Evolutionary conservation across 2,888 invertebrate species (phyloP), one percentile per base, ranked within the genome.

Genomic region (Blastobasis adustella): DNA sequence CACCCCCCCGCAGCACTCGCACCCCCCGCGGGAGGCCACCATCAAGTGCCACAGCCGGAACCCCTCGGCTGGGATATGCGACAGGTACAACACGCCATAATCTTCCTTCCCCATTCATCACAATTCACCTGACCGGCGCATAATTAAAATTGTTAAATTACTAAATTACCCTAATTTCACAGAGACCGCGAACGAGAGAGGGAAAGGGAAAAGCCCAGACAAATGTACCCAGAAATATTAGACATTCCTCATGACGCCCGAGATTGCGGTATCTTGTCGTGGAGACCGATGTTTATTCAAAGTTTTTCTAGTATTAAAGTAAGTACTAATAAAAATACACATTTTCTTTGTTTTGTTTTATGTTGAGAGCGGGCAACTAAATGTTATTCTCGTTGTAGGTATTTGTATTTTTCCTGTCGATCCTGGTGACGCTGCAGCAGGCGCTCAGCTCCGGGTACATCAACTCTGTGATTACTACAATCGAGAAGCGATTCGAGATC

Each of bases 401-500:
- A 75, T 96, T 96, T 83, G 96, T 96, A 76, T 91, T 96, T 80
- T 92, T 96, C 70, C 91, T 96, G 65, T 96, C 96, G 74, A 92
- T 96, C 89, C 92, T 96, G 75, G 96, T 96, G 69, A 96, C 96
- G 67, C 90, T 96, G 63, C 96, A 96, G 78, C 96, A 96, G 84
- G 96, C 96, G 36, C 89, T 96, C 60, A 96, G 96, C 79, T 96
- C 96, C 57, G 96, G 96, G 61, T 96, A 96, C 79, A 96, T 96
- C 65, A 96, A 96, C 88, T 96, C 96, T 79, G 98, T 98, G 82
- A 97, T 98, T 80, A 98, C 98, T 62, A 98, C 98, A 52, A 97
- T 98, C 70, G 98, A 98, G 89, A 97, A 97, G 82, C 93, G 98
- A 59, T 95, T 95, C 74, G 97, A 98, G 83, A 96, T 98, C 73